Evolutionary conservation across 2,113 vertebrate genomes (phyloP), one percentile per base, ranked within the genome.

Genomic region (Castor canadensis): DNA sequence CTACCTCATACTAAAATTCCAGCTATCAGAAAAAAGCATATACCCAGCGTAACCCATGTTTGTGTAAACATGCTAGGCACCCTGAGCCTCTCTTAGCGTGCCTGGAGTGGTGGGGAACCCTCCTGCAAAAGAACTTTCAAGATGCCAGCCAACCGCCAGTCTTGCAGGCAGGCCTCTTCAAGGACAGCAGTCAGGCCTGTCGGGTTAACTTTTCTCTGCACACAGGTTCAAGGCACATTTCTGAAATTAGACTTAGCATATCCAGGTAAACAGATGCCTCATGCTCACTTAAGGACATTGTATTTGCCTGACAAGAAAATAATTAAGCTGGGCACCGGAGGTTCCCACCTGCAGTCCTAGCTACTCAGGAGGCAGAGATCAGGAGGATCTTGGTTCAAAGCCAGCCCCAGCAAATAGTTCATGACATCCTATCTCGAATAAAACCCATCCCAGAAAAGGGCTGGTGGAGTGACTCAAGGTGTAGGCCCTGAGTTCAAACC

Each of bases 151-250:
- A 30, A 66, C 80, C 49, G 40, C 40, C 72, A 52, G 5, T 28
- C 16, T 58, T 16, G 15, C 49, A 87, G 89, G 43, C 26, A 76
- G n/a, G n/a, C 38, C 28, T 81, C 73, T 67, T 35, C 17, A 32
- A 86, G 49, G 28, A 66, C 4, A 72, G 7, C 26, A 9, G 35
- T 32, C 30, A 62, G 49, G 32, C 16, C 17, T 89, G 22, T 35
- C 43, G 17, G 67, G 40, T 30, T 84, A 64, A 35, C 22, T 40
- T 22, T 92, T 40, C 35, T 69, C 40, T 83, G 28, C 35, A 24
- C 35, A 24, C 11, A 71, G 69, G 26, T 82, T 92, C 91, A 95
- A 97, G 95, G 93, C 38, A 49, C 83, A 67, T 80, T 83, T 97
- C 19, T 91, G 87, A 84, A 97, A 79, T 77, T 72, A 96, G 75